These are phyloP conservation scores for Cyclina sinensis DNA, from an alignment of 1,140 invertebrate genomes.

Conservation along the genomic window DNA sequence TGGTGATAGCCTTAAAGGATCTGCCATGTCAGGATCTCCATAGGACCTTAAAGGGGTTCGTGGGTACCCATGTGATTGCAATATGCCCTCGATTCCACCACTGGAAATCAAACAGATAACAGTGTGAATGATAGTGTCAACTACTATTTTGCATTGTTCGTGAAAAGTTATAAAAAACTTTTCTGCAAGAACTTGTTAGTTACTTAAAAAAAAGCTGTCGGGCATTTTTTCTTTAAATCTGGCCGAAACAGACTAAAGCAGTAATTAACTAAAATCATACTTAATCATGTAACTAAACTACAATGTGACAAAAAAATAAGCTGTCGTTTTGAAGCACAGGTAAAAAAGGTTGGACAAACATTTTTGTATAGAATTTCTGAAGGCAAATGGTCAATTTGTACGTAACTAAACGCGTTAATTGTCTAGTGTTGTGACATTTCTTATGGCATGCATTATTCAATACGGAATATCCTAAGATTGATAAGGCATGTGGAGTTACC, in stretches of 20 bases:
- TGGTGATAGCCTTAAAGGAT: slow-evolving; percentile 54
- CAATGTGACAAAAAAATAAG: too few species aligned
- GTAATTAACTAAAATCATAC: too few species aligned
- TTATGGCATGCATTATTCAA: slow-evolving; percentile 55
- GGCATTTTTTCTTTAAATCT: too few species aligned
- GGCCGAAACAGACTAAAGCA: too few species aligned
- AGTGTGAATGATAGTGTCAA: too few species aligned
- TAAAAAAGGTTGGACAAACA: neutral
- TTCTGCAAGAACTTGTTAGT: too few species aligned
- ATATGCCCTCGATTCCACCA: slow-evolving; percentile 49
- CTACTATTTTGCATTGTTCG: too few species aligned
- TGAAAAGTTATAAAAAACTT: too few species aligned
- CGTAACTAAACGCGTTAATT: slow-evolving; percentile 6
- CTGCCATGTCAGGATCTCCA: slow-evolving; percentile 61
- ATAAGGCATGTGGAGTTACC: slow-evolving; percentile 1
- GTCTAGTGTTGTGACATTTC: neutral
- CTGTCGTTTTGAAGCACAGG: too few species aligned
- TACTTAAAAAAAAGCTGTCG: too few species aligned
- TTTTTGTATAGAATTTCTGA: slow-evolving; percentile 40
- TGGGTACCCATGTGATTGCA: slow-evolving; percentile 46
- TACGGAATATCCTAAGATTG: slow-evolving; percentile 17
- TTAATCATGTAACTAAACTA: too few species aligned
- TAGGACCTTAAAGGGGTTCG: slow-evolving; percentile 59
- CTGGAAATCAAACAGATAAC: too few species aligned
- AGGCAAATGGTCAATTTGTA: slow-evolving; percentile 33